Evolutionary conservation across 2,888 invertebrate genomes (phyloP).

Genomic region (Fissipunctia ypsillon): DNA sequence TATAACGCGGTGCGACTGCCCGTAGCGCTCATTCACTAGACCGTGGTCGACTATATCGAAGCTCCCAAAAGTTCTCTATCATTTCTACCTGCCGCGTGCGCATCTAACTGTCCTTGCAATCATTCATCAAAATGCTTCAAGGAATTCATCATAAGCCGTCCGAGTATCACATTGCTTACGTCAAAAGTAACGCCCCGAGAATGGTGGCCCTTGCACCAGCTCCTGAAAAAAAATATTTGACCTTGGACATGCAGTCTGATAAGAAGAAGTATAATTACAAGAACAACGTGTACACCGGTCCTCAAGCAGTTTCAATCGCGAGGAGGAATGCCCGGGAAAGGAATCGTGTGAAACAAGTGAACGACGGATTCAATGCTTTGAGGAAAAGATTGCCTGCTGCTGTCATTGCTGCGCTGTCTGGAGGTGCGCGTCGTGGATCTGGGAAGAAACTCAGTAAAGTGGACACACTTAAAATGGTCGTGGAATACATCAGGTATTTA

Average conservation of each 20-base stretch:
- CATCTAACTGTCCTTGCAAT: slow-evolving; percentile 38
- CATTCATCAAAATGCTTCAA: slow-evolving; percentile 75
- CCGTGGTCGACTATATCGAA: slow-evolving; percentile 75
- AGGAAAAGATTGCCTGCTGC: slow-evolving; percentile 95
- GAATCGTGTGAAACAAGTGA: slow-evolving; percentile 98
- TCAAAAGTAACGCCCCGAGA: slow-evolving; percentile 72
- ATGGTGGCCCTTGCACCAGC: slow-evolving; percentile 90
- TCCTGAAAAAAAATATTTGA: slow-evolving; percentile 81
- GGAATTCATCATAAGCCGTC: slow-evolving; percentile 70
- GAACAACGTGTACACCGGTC: slow-evolving; percentile 88
- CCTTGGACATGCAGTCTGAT: slow-evolving; percentile 82
- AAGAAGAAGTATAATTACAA: slow-evolving; percentile 91
- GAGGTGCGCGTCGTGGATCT: slow-evolving; percentile 93
- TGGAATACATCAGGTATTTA: slow-evolving; percentile 96
- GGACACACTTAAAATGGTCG: slow-evolving; percentile 96
- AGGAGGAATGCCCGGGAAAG: slow-evolving; percentile 98
- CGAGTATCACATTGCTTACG: slow-evolving; percentile 70
- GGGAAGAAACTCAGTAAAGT: slow-evolving; percentile 97
- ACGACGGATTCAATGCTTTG: slow-evolving; percentile 97
- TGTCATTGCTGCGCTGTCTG: slow-evolving; percentile 92
- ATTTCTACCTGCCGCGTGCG: slow-evolving; percentile 65
- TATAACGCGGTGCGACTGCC: slow-evolving; percentile 80
- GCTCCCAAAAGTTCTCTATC: slow-evolving; percentile 69
- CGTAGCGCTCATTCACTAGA: slow-evolving; percentile 82
- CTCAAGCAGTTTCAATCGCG: slow-evolving; percentile 95